Conservation (phyloP, 2,888 invertebrate genomes). For the Plagiodera versicolora region DNA sequence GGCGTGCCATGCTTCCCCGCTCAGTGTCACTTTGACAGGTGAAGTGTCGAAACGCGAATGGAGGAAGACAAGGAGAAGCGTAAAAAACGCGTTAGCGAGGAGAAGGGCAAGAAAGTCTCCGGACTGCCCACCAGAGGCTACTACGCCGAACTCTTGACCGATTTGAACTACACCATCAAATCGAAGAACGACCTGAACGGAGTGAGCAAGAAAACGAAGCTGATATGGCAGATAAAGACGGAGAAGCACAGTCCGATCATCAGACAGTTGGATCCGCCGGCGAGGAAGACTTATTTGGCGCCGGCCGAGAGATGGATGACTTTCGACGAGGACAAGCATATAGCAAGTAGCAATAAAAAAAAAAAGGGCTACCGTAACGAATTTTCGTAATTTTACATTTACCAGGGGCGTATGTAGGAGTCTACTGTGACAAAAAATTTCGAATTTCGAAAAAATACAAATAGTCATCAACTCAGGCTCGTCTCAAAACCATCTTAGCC, state of each 20-base stretch:
- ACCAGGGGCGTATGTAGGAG: no score
- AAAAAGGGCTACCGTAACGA: not conserved
- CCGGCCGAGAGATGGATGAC: conserved; percentile 69
- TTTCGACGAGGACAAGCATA: conserved; percentile 63
- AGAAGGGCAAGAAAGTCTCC: conserved; percentile 3
- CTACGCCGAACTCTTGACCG: conserved; percentile 64
- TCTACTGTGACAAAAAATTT: no score
- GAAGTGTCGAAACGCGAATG: not conserved
- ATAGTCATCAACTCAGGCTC: no score
- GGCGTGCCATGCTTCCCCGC: no score
- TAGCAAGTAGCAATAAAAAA: conserved; percentile 57
- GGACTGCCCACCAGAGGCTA: conserved; percentile 55
- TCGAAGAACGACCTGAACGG: conserved; percentile 47
- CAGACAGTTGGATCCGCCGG: conserved; percentile 55
- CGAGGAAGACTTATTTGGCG: conserved; percentile 57
- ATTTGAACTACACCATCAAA: conserved; percentile 54
- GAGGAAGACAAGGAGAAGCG: not conserved
- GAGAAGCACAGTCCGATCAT: conserved; percentile 61
- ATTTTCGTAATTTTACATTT: not conserved
- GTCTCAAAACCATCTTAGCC: no score
- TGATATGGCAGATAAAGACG: conserved; percentile 61
- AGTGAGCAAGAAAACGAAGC: conserved; percentile 54
- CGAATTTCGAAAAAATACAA: no score
- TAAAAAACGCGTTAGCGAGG: not conserved
- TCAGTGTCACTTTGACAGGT: not conserved